Evolutionary conservation across 2,113 vertebrate species (phyloP).

Genomic region (Chinchilla lanigera): DNA sequence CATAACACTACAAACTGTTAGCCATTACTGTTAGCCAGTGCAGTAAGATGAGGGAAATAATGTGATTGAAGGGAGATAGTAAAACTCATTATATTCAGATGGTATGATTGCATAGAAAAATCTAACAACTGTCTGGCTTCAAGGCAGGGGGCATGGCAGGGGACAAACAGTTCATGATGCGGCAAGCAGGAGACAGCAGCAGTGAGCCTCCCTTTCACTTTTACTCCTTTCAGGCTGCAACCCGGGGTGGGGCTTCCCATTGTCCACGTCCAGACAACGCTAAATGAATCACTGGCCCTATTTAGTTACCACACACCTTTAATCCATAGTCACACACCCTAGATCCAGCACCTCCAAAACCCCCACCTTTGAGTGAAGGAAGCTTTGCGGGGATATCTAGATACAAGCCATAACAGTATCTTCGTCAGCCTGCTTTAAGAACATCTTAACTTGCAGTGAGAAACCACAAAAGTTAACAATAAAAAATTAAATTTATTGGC

Average conservation of each 20-base stretch:
- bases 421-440: conserved; percentile 2
- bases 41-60: background rate
- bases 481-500: background rate
- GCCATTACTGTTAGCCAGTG: too few relatives aligned
- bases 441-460: background rate
- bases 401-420: background rate
- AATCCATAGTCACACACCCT: background rate
- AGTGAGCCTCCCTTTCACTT: background rate
- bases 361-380: background rate
- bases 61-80: background rate
- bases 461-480: background rate
- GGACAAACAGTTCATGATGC: background rate
- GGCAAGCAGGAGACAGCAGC: background rate
- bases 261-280: background rate
- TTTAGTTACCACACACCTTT: background rate
- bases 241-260: background rate
- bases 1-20: background rate
- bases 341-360: background rate
- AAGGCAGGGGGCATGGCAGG: background rate
- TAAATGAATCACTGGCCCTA: background rate
- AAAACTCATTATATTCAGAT: background rate
- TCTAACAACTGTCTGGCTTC: background rate
- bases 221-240: background rate
- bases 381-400: background rate
- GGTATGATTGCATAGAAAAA: background rate